These are phyloP conservation scores for Eupithecia dodoneata DNA, from an alignment of 2,888 invertebrate species.

Conservation along the genomic window DNA sequence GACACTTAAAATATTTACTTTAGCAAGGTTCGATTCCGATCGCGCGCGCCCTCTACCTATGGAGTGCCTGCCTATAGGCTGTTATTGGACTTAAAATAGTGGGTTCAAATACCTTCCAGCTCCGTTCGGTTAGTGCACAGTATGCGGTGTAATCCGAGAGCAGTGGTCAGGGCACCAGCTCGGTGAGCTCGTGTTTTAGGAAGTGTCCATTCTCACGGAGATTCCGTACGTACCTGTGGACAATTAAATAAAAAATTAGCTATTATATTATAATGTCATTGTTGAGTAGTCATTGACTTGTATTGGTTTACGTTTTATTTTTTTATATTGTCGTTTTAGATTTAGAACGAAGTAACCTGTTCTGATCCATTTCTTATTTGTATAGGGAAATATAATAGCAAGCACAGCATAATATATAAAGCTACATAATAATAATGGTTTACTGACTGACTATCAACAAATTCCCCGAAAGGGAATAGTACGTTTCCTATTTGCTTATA, in stretches of 20 bases:
- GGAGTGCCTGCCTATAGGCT: background rate
- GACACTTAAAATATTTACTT: background rate
- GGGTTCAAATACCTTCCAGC: constrained; percentile 4
- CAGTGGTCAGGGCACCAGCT: constrained; percentile 31
- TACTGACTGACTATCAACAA: too few species aligned
- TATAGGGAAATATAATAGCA: too few species aligned
- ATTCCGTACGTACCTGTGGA: constrained; percentile 46
- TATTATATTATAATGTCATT: constrained; percentile 7
- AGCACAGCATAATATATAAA: too few species aligned
- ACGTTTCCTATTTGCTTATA: background rate
- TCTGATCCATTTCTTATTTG: too few species aligned
- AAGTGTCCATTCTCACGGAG: constrained; percentile 58
- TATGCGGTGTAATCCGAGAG: constrained; percentile 28
- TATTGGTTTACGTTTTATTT: background rate
- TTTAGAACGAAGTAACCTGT: too few species aligned
- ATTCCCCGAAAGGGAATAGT: background rate
- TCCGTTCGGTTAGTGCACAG: background rate
- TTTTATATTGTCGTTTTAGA: background rate
- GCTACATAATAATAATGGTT: too few species aligned
- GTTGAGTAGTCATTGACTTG: constrained; percentile 21
- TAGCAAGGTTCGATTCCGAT: background rate
- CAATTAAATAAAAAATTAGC: constrained; percentile 27
- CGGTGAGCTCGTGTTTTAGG: constrained; percentile 51
- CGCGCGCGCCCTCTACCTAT: background rate
- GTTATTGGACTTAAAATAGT: background rate